Evolutionary conservation across 2,113 vertebrate species (phyloP).

Genomic region (Halcyon malimbica): DNA sequence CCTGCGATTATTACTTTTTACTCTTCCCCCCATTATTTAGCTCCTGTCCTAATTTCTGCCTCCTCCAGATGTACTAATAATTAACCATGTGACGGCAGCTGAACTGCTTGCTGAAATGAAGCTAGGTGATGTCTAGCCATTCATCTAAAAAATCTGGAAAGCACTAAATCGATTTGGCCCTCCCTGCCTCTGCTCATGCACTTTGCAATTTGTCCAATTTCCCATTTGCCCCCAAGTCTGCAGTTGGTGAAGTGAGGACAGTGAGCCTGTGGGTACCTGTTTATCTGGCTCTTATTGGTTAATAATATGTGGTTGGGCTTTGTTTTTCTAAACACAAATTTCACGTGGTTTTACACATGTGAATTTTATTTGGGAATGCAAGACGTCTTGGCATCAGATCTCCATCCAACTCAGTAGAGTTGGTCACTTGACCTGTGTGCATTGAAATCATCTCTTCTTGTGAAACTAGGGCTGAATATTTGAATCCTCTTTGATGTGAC

Average conservation of each 20-base stretch:
- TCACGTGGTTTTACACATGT: neutral
- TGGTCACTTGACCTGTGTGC: neutral
- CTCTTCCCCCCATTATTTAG: neutral
- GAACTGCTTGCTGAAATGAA: neutral
- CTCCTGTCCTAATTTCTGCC: neutral
- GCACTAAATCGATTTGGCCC: neutral
- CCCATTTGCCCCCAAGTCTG: neutral
- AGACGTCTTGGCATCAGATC: accelerated
- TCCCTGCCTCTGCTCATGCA: neutral
- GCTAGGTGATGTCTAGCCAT: neutral
- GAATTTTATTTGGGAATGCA: neutral
- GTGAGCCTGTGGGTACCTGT: neutral
- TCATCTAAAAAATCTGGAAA: neutral
- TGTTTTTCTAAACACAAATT: neutral
- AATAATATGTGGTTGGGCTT: neutral
- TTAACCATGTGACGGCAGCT: neutral
- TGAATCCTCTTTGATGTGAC: neutral
- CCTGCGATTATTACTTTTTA: neutral
- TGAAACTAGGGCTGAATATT: neutral
- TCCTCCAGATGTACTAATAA: neutral
- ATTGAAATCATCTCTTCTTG: neutral
- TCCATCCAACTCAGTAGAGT: neutral
- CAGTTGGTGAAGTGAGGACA: neutral
- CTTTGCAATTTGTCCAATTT: neutral
- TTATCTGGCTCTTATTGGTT: neutral